phyloP scores from a whole-genome alignment of 2,113 vertebrate species.

The Siniperca chuatsi region DNA sequence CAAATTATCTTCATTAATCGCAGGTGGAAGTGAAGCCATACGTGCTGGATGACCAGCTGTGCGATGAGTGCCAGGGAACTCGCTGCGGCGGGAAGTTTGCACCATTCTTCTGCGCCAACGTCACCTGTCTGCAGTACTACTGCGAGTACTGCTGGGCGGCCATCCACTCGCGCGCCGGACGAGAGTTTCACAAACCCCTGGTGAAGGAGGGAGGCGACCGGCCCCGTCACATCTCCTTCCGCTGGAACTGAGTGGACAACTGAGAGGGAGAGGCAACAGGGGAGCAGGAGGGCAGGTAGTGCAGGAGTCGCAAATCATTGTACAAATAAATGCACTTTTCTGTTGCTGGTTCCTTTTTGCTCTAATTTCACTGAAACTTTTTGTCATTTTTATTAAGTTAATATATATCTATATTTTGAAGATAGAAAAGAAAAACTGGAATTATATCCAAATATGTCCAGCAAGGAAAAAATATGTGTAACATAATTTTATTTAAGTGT shows the following conservation, averaged over 20 bases:
- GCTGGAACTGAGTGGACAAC: slow-evolving; percentile 91
- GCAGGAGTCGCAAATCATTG: slow-evolving; percentile 89
- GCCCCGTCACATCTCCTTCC: slow-evolving; percentile 99
- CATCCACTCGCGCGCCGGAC: slow-evolving; percentile 98
- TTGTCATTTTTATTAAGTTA: slow-evolving; percentile 76
- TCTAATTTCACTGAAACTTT: slow-evolving; percentile 81
- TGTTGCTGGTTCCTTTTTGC: slow-evolving; percentile 93
- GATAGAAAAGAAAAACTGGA: slow-evolving; percentile 83
- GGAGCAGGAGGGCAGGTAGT: slow-evolving; percentile 75
- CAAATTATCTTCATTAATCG: not conserved
- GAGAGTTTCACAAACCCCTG: slow-evolving; percentile 99
- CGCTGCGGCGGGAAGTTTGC: slow-evolving; percentile 99
- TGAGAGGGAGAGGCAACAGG: slow-evolving; percentile 69
- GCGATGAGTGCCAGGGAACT: slow-evolving; percentile 99
- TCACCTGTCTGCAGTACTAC: slow-evolving; percentile 99
- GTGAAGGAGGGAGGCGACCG: slow-evolving; percentile 99
- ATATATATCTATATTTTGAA: slow-evolving; percentile 82
- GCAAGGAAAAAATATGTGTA: slow-evolving; percentile 78
- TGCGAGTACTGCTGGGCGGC: slow-evolving; percentile 99
- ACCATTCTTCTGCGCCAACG: slow-evolving; percentile 99
- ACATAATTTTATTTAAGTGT: slow-evolving; percentile 79
- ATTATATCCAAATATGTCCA: slow-evolving; percentile 80
- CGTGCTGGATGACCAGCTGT: slow-evolving; percentile 99
- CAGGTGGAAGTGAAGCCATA: slow-evolving; percentile 99
- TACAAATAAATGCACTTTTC: slow-evolving; percentile 99